phyloP scores from a whole-genome alignment of 2,113 vertebrate species.

The Leptobrachium leishanense region DNA sequence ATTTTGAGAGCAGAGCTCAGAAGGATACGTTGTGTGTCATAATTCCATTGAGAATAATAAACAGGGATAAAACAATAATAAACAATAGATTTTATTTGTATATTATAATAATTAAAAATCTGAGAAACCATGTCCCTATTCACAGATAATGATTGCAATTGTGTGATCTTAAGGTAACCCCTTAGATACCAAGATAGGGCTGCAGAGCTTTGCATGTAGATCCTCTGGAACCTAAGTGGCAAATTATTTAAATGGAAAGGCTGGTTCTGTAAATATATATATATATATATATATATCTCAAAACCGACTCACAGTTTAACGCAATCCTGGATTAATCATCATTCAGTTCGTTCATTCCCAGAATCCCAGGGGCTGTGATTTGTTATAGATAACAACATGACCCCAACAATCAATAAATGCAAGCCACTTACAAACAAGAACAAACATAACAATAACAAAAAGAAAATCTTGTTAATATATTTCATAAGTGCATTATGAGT shows the following conservation, averaged over 20 bases:
- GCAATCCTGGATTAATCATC: slow-evolving; percentile 1
- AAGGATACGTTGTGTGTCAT: slow-evolving; percentile 4
- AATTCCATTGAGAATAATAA: not conserved
- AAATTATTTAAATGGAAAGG: not conserved
- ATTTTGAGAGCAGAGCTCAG: slow-evolving; percentile 8
- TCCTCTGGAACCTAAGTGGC: not conserved
- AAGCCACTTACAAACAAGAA: no score
- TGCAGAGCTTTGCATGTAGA: not conserved
- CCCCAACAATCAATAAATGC: no score
- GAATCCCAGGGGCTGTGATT: no score
- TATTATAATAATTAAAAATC: slow-evolving; percentile 8
- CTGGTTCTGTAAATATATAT: not conserved
- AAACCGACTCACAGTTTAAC: not conserved
- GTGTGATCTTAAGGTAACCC: not conserved
- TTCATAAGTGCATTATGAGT: no score
- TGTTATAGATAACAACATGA: no score
- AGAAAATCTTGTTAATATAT: no score
- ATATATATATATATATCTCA: no score
- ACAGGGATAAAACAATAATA: not conserved
- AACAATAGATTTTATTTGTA: not conserved
- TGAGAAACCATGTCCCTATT: slow-evolving; percentile 1
- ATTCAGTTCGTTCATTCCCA: not conserved
- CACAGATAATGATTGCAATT: slow-evolving; percentile 12
- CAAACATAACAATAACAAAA: no score
- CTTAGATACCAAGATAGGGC: no score